Conservation (phyloP, 2,113 vertebrate species). For the Danio rerio region DNA sequence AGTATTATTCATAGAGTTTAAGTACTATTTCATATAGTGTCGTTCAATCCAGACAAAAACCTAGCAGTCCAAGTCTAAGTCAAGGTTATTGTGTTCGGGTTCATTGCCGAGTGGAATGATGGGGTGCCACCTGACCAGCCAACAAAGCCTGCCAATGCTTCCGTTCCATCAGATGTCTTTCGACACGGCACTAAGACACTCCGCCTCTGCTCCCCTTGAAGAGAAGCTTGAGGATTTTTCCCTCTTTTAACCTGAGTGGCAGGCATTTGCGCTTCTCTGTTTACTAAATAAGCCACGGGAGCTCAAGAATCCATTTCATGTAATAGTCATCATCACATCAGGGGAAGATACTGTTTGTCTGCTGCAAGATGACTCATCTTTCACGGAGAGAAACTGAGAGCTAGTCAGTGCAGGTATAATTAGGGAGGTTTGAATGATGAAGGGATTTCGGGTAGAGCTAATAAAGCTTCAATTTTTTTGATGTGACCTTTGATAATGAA, state of each 20-base stretch:
- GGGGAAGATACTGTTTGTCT: constrained; percentile 51
- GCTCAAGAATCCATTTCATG: constrained; percentile 66
- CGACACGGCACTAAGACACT: constrained; percentile 62
- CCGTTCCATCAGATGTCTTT: constrained; percentile 69
- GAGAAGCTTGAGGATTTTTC: constrained; percentile 49
- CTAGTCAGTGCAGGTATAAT: constrained; percentile 29
- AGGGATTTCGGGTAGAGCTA: constrained; percentile 35
- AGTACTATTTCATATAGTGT: neutral
- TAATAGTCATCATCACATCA: constrained; percentile 55
- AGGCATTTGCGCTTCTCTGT: constrained; percentile 68
- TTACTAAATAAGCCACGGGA: constrained; percentile 71
- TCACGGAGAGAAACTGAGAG: constrained; percentile 29
- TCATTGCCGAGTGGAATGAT: constrained; percentile 56
- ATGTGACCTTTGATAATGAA: constrained; percentile 46
- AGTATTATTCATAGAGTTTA: neutral
- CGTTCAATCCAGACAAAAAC: neutral
- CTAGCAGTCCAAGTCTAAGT: constrained; percentile 37
- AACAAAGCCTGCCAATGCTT: constrained; percentile 69
- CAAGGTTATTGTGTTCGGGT: constrained; percentile 43
- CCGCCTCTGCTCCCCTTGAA: constrained; percentile 62
- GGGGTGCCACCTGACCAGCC: constrained; percentile 68
- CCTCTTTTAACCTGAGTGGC: constrained; percentile 65
- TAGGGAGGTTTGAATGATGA: constrained; percentile 33
- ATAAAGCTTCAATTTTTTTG: constrained; percentile 38
- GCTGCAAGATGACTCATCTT: constrained; percentile 29